Evolutionary conservation across 2,113 vertebrate species (phyloP).

Genomic region (Hyperopisus bebe): DNA sequence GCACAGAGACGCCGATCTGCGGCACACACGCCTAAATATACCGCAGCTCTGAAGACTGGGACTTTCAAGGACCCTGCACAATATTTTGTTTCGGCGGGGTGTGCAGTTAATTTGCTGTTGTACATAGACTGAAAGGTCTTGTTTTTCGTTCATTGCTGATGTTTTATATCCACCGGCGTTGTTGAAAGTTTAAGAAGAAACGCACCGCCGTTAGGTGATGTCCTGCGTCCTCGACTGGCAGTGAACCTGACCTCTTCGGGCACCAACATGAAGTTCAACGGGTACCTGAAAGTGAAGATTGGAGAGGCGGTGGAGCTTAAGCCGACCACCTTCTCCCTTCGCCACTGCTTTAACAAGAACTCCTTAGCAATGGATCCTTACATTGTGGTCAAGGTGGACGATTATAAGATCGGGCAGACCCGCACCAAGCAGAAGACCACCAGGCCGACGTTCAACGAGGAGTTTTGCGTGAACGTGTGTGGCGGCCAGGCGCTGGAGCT

Average conservation of each 20-base stretch:
- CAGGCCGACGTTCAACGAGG: constrained; percentile 91
- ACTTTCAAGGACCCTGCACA: not conserved
- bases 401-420: constrained; percentile 84
- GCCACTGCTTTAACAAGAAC: constrained; percentile 81
- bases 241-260: not conserved
- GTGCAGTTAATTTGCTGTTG: not conserved
- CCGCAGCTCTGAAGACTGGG: not conserved
- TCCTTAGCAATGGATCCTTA: constrained; percentile 77
- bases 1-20: not conserved
- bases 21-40: not conserved
- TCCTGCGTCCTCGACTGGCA: not conserved
- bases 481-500: constrained; percentile 78
- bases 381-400: constrained; percentile 90
- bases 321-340: constrained; percentile 80
- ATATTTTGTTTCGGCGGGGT: not conserved
- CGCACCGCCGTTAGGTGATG: not conserved
- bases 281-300: constrained; percentile 82
- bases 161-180: not conserved
- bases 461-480: constrained; percentile 77
- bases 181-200: not conserved
- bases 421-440: constrained; percentile 91
- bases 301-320: constrained; percentile 88
- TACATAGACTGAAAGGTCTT: not conserved
- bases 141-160: not conserved
- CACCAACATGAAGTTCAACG: constrained; percentile 83